phyloP scores from a whole-genome alignment of 2,113 vertebrate genomes.

The Cromileptes altivelis region DNA sequence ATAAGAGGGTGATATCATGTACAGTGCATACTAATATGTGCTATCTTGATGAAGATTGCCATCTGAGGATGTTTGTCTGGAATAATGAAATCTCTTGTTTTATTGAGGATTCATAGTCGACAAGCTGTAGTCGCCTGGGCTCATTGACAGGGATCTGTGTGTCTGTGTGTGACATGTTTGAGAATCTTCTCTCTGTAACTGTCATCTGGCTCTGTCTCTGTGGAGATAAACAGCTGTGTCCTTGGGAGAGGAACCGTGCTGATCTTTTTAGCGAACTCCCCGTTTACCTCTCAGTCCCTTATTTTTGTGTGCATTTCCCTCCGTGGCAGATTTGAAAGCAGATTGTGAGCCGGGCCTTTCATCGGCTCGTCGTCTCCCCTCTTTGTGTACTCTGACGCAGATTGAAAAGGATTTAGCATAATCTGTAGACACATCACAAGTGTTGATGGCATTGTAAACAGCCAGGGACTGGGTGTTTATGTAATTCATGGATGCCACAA shows the following conservation, averaged over 20 bases:
- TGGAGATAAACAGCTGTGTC: constrained; percentile 67
- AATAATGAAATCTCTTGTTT: constrained; percentile 40
- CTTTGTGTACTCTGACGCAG: constrained; percentile 47
- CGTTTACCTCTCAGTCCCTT: constrained; percentile 30
- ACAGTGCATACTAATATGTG: constrained; percentile 24
- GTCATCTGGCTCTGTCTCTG: constrained; percentile 48
- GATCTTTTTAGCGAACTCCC: constrained; percentile 42
- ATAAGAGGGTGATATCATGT: constrained; percentile 21
- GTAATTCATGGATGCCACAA: constrained; percentile 17
- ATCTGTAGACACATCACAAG: constrained; percentile 59
- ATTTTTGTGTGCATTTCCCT: constrained; percentile 15
- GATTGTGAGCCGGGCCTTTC: constrained; percentile 51
- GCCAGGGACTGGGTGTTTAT: constrained; percentile 7
- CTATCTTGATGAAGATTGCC: constrained; percentile 33
- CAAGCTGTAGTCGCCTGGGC: not conserved
- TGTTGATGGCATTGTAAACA: constrained; percentile 52
- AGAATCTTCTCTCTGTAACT: constrained; percentile 39
- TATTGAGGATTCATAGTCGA: constrained; percentile 9
- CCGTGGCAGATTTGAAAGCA: constrained; percentile 54
- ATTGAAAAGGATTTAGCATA: constrained; percentile 61
- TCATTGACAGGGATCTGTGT: constrained; percentile 29
- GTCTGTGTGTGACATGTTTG: constrained; percentile 31
- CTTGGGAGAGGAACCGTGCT: constrained; percentile 45
- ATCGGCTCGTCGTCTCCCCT: constrained; percentile 18
- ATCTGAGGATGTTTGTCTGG: constrained; percentile 35